phyloP scores from a whole-genome alignment of 2,888 invertebrate genomes.

The Agrypnus murinus region DNA sequence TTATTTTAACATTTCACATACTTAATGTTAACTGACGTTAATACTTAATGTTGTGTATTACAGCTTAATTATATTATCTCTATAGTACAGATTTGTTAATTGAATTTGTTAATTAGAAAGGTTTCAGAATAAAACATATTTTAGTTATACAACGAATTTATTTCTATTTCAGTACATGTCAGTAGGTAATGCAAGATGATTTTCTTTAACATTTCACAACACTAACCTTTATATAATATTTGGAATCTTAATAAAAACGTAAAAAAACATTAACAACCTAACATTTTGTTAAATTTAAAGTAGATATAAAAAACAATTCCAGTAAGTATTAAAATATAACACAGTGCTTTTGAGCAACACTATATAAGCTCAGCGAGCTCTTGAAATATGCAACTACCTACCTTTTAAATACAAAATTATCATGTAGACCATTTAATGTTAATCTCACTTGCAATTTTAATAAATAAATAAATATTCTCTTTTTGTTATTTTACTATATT shows the following conservation, averaged over 20 bases:
- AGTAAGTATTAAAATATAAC: slow-evolving; percentile 53
- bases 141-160: slow-evolving; percentile 48
- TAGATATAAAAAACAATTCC: slow-evolving; percentile 55
- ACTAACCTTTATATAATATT: slow-evolving; percentile 55
- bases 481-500: slow-evolving; percentile 42
- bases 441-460: slow-evolving; percentile 57
- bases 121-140: too few species aligned
- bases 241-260: slow-evolving; percentile 54
- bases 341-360: slow-evolving; percentile 57
- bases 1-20: too few species aligned
- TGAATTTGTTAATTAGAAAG: too few species aligned
- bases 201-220: slow-evolving; percentile 51
- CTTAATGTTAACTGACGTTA: too few species aligned
- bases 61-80: too few species aligned
- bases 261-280: slow-evolving; percentile 56
- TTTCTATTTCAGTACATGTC: slow-evolving; percentile 57
- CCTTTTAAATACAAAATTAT: slow-evolving; percentile 55
- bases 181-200: slow-evolving; percentile 54
- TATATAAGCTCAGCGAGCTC: slow-evolving; percentile 48
- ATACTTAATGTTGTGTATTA: too few species aligned
- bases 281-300: slow-evolving; percentile 49
- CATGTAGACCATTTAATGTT: slow-evolving; percentile 56
- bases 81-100: too few species aligned
- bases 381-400: slow-evolving; percentile 48
- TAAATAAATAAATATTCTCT: slow-evolving; percentile 57